Conservation (phyloP, 2,113 vertebrate species). For the Neomonachus schauinslandi region DNA sequence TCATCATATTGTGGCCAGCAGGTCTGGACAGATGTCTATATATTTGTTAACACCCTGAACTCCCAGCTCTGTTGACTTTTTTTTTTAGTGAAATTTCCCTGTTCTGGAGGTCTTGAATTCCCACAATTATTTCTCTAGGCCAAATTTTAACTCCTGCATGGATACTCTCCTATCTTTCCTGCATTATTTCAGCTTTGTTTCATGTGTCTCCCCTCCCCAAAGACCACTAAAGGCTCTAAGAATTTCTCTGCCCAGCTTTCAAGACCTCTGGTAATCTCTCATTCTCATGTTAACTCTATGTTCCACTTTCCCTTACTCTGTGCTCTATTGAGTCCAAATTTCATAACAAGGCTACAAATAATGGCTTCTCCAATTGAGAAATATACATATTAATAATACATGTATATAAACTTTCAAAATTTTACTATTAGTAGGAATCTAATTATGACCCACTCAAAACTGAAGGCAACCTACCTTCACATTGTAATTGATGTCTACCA, state of each 20-base stretch:
- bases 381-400: not conserved
- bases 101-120: not conserved
- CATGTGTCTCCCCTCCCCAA: not conserved
- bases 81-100: not conserved
- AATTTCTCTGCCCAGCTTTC: not conserved
- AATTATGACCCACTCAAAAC: not conserved
- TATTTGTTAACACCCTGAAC: not conserved
- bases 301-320: not conserved
- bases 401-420: not conserved
- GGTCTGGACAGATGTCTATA: not conserved
- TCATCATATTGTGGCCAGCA: not conserved
- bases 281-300: not conserved
- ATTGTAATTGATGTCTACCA: not conserved
- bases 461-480: not conserved
- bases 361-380: not conserved
- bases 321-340: not conserved
- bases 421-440: not conserved
- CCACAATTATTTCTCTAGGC: not conserved
- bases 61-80: not conserved
- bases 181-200: not conserved
- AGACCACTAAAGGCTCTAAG: not conserved
- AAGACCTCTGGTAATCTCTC: not conserved
- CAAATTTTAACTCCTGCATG: not conserved
- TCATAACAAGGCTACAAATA: not conserved
- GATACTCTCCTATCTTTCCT: not conserved